Base-by-base conservation (phyloP, 2,113 vertebrate genomes). In the Pseudopodoces humilis region DNA sequence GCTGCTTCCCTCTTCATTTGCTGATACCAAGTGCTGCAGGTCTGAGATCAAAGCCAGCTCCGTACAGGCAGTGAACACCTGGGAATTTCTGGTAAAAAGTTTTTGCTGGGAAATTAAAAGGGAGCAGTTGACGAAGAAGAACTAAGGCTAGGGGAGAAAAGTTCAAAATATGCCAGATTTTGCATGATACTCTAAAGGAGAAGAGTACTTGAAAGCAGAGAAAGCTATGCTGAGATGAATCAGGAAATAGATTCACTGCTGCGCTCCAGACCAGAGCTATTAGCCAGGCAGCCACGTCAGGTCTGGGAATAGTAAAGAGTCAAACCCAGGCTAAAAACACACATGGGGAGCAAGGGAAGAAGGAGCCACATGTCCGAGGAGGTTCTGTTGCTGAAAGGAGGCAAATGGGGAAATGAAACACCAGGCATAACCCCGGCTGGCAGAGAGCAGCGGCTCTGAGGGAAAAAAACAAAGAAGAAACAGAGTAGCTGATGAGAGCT, bases 381-480 rank as follows among this genome's bases (percentile, higher is more conserved):
- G 64, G 56, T 69, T 60, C 69, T 47, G 22, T 1, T 71, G 55
- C 72, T 64, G 22, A 88, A 83, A 93, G 65, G 23, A 75, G 31
- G 47, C 64, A 90, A 96, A 93, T 68, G 58, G 68, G 60, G 90
- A 96, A 95, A 95, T 11, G 83, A 94, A 95, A 93, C 60, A 75
- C 16, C 35, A 92, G 72, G 68, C 69, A 88, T 81, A 75, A 83
- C 49, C 56, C 2, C 0, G 28, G 43, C 64, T 64, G 31, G 31
- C 0, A 7, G 64, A 86, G 47, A 94, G 69, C 44, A 91, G 80
- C 79, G 86, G 75, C 56, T 94, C n/a, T 78, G 79, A 90, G 47
- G 68, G 70, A 94, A 75, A 87, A 94, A 88, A 39, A 76, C 63
- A 95, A 96, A 95, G 53, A 90, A 87, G 87, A 95, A 91, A 92